Evolutionary conservation across 2,888 invertebrate genomes (phyloP).

Genomic region (Zygaena filipendulae): DNA sequence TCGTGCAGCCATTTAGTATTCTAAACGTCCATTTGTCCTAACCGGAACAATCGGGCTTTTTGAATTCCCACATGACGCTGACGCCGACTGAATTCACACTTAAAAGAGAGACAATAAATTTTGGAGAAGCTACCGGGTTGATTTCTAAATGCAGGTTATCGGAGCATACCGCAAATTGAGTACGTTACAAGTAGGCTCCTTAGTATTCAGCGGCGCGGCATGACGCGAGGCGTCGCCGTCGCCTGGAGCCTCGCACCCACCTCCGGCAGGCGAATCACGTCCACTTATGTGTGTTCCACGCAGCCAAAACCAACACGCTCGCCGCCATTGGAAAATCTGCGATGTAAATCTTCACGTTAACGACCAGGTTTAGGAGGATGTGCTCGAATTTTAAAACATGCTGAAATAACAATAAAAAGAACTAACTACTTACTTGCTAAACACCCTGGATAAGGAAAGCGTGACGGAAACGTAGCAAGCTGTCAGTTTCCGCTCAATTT

Average conservation of each 20-base stretch:
- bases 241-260: slow-evolving; percentile 47
- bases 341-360: slow-evolving; percentile 65
- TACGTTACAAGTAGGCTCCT: slow-evolving; percentile 53
- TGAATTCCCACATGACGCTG: slow-evolving; percentile 33
- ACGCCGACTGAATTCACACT: slow-evolving; percentile 40
- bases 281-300: slow-evolving; percentile 62
- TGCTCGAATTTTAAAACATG: slow-evolving; percentile 50
- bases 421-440: too few relatives aligned
- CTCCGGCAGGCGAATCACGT: slow-evolving; percentile 56
- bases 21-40: slow-evolving; percentile 31
- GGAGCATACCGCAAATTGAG: slow-evolving; percentile 62
- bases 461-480: too few relatives aligned
- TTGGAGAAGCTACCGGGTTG: slow-evolving; percentile 51
- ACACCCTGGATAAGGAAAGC: too few relatives aligned
- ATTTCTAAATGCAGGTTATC: slow-evolving; percentile 68
- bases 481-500: too few relatives aligned
- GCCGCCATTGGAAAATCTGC: slow-evolving; percentile 54
- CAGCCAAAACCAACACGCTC: slow-evolving; percentile 38
- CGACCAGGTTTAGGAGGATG: slow-evolving; percentile 57
- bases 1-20: slow-evolving; percentile 30
- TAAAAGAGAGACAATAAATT: slow-evolving; percentile 61
- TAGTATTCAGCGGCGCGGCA: slow-evolving; percentile 52
- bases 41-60: slow-evolving; percentile 29
- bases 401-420: too few relatives aligned
- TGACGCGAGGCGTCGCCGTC: slow-evolving; percentile 40